phyloP scores from a whole-genome alignment of 1,140 invertebrate species.

The Ostrea edulis region DNA sequence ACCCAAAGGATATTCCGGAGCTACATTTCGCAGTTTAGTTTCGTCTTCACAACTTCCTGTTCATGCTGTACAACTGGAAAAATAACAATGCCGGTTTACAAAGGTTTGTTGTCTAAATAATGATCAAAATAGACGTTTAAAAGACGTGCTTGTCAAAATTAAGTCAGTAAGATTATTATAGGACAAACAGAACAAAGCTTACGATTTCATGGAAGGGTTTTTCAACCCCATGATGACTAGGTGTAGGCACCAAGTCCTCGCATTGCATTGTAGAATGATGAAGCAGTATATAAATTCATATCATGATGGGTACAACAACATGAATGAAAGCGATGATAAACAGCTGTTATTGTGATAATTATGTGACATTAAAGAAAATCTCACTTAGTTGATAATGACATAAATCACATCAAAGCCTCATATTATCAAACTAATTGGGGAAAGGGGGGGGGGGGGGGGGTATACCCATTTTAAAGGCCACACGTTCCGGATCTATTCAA shows the following conservation, averaged over 20 bases:
- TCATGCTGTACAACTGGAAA: constrained; percentile 6
- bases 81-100: constrained; percentile 24
- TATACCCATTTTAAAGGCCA: too few relatives aligned
- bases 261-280: background rate
- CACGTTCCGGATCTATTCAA: too few relatives aligned
- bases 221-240: background rate
- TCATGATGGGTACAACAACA: too few relatives aligned
- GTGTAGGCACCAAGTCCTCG: background rate
- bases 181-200: background rate
- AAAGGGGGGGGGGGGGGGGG: too few relatives aligned
- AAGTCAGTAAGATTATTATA: background rate
- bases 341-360: too few relatives aligned
- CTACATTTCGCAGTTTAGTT: constrained; percentile 15
- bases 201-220: background rate
- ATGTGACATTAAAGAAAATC: too few relatives aligned
- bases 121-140: background rate
- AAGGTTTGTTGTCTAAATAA: background rate
- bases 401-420: too few relatives aligned
- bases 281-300: background rate
- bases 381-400: too few relatives aligned
- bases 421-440: too few relatives aligned
- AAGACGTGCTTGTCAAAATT: background rate
- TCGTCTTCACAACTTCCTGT: background rate
- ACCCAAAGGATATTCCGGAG: background rate
- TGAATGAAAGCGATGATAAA: too few relatives aligned